Conservation (phyloP, 2,797 vertebrate species). For the Crenichthys baileyi region DNA sequence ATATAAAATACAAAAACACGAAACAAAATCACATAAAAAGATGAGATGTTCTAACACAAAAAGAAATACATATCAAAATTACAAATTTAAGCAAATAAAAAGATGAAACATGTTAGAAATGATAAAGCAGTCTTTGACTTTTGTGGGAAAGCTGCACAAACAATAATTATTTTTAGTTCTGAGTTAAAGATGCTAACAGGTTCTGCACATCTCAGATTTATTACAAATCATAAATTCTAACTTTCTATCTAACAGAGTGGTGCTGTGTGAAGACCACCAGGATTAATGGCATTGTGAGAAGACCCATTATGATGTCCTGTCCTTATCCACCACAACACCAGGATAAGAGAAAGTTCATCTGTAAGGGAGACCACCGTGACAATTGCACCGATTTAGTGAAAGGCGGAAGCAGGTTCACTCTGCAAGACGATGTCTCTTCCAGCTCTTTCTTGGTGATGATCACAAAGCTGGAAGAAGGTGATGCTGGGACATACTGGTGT, state of each 20-base stretch:
- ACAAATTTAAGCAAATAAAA: background rate
- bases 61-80: background rate
- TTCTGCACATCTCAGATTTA: background rate
- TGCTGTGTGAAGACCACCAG: slow-evolving; percentile 33
- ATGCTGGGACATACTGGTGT: slow-evolving; percentile 66
- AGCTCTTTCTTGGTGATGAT: slow-evolving; percentile 49
- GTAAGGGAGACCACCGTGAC: slow-evolving; percentile 35
- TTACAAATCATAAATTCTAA: background rate
- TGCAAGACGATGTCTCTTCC: slow-evolving; percentile 10
- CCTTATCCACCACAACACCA: slow-evolving; percentile 32
- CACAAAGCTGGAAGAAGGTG: slow-evolving; percentile 33
- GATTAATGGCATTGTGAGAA: slow-evolving; percentile 9
- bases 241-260: slow-evolving; percentile 33
- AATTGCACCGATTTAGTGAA: slow-evolving; percentile 13
- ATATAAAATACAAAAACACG: background rate
- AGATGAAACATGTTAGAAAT: too few species aligned
- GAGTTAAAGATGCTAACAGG: background rate
- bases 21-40: background rate
- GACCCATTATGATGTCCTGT: slow-evolving; percentile 21
- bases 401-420: slow-evolving; percentile 31
- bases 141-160: background rate
- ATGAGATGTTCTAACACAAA: background rate
- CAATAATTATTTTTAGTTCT: background rate
- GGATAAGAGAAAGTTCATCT: slow-evolving; percentile 48
- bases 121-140: background rate